These are phyloP conservation scores for Latrodectus geometricus DNA, from an alignment of 1,140 invertebrate species.

Conservation along the genomic window DNA sequence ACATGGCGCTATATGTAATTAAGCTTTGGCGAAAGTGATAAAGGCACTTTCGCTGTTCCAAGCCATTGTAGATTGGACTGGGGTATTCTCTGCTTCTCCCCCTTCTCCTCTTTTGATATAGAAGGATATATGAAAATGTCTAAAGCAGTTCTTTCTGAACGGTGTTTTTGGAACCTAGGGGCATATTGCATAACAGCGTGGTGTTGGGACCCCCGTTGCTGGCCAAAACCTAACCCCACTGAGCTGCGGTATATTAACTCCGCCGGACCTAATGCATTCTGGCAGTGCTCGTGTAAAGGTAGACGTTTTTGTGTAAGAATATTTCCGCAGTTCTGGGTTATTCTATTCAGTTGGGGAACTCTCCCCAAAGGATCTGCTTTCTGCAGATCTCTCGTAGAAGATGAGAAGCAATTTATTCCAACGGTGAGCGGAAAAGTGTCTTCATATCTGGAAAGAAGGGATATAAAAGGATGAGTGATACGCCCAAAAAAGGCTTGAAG, in stretches of 20 bases:
- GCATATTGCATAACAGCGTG: constrained; percentile 45
- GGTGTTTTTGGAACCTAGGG: constrained; percentile 17
- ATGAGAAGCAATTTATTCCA: constrained; percentile 1
- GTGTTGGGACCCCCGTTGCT: neutral
- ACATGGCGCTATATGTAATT: constrained; percentile 35
- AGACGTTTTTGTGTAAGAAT: constrained; percentile 11
- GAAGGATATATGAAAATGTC: constrained; percentile 49
- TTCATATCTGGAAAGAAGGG: too few species aligned
- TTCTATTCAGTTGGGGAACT: neutral
- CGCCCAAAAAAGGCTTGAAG: too few species aligned
- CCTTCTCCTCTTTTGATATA: neutral
- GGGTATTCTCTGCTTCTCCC: neutral
- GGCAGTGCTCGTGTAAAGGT: constrained; percentile 45
- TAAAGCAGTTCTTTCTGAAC: constrained; percentile 14
- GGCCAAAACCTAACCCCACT: constrained; percentile 6
- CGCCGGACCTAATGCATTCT: constrained; percentile 29
- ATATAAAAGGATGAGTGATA: too few species aligned
- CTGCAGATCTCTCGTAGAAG: neutral
- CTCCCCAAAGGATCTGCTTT: neutral
- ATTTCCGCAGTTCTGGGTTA: neutral
- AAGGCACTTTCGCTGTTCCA: constrained; percentile 36
- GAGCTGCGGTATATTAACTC: constrained; percentile 47
- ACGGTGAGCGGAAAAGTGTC: too few species aligned
- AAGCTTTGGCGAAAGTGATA: constrained; percentile 40
- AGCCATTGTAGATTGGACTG: constrained; percentile 5